phyloP scores from a whole-genome alignment of 2,113 vertebrate species.

The Melanerpes aurifrons region DNA sequence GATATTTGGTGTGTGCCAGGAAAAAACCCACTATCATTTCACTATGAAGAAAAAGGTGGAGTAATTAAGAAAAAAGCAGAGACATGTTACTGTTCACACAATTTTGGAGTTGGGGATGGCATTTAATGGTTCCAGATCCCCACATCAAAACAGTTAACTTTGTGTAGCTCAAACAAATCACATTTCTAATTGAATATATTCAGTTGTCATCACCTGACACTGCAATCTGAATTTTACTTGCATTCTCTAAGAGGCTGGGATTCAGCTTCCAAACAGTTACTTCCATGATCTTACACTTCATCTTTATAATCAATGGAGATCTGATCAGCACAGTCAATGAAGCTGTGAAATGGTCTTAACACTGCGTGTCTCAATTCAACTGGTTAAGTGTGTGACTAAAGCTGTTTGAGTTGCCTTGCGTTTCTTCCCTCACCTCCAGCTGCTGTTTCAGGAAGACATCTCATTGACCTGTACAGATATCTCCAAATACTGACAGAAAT shows the following conservation, averaged over 20 bases:
- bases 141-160: background rate
- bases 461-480: background rate
- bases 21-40: background rate
- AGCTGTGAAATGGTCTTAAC: background rate
- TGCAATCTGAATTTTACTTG: background rate
- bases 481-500: conserved; percentile 10
- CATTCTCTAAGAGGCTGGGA: background rate
- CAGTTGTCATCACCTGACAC: background rate
- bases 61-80: background rate
- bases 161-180: background rate
- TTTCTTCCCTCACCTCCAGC: background rate
- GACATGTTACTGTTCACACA: background rate
- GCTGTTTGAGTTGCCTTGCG: background rate
- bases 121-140: background rate
- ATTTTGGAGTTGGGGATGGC: background rate
- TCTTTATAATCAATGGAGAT: background rate
- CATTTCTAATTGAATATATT: background rate
- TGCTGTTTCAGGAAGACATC: background rate
- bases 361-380: background rate
- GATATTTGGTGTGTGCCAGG: background rate
- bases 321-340: background rate
- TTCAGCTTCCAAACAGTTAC: background rate
- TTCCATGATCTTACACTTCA: background rate
- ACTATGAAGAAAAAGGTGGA: background rate
- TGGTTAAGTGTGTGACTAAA: background rate